Conservation (phyloP, 2,797 vertebrate genomes). For the Eulemur mongoz region DNA sequence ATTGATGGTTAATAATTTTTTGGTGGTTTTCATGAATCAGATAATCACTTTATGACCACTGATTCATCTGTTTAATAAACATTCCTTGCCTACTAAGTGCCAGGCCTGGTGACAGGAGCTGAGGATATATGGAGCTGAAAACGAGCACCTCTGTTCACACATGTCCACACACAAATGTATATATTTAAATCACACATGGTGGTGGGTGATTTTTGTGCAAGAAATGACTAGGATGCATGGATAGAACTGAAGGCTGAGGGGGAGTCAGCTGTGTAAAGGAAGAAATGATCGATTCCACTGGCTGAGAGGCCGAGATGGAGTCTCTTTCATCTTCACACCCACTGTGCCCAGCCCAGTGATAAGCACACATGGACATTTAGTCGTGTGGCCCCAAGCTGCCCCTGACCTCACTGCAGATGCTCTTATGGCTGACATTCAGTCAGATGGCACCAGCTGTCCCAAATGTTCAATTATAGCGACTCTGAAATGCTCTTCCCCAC, state of each 20-base stretch:
- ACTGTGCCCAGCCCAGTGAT: not conserved
- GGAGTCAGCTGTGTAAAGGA: not conserved
- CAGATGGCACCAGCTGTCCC: not conserved
- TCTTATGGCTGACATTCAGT: not conserved
- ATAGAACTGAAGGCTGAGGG: not conserved
- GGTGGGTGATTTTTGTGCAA: not conserved
- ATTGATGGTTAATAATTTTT: not conserved
- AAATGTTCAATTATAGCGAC: not conserved
- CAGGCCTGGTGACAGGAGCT: not conserved
- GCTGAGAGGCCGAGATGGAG: not conserved
- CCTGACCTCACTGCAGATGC: not conserved
- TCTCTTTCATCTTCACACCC: not conserved
- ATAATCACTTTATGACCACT: not conserved
- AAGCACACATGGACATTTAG: not conserved
- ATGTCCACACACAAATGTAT: not conserved
- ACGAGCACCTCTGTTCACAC: not conserved
- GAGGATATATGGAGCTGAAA: not conserved
- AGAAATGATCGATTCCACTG: not conserved
- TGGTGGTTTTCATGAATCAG: not conserved
- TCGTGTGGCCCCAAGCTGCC: not conserved
- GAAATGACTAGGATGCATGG: not conserved
- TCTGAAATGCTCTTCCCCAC: not conserved
- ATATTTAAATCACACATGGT: not conserved
- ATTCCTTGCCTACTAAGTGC: not conserved
- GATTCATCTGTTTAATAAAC: constrained; percentile 19